Conservation (phyloP, 30 jellyfish, hydroid and myxozoan species). For the Catostylus mosaicus region DNA sequence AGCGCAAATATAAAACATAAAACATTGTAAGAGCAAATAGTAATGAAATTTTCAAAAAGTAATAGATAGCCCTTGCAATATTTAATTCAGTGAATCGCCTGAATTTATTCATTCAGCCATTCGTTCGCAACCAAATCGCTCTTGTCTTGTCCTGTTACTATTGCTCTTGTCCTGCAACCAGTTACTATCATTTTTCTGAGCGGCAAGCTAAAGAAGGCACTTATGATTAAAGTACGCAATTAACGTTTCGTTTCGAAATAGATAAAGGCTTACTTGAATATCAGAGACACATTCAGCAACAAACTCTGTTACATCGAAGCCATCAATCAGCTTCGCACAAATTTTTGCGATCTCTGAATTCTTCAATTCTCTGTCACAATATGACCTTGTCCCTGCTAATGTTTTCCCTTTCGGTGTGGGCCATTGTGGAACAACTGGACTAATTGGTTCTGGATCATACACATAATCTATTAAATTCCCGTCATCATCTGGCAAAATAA, state of each 20-base stretch:
- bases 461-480: conserved; percentile 40
- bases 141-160: too few species aligned
- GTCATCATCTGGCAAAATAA: conserved; percentile 83
- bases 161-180: too few species aligned
- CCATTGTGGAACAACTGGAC: conserved; percentile 43
- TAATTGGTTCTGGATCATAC: conserved; percentile 49
- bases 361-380: conserved; percentile 37
- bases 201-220: not conserved
- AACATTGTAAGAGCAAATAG: too few species aligned
- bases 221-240: too few species aligned
- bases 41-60: too few species aligned
- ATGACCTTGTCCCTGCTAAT: conserved; percentile 49
- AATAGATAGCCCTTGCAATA: too few species aligned
- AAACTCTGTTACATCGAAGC: conserved; percentile 38
- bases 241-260: too few species aligned
- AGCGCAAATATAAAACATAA: too few species aligned
- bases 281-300: conserved; percentile 81
- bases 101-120: too few species aligned
- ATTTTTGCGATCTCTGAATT: conserved; percentile 63
- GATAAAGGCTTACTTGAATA: conserved; percentile 62
- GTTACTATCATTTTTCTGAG: not conserved
- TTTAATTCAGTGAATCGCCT: too few species aligned
- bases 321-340: conserved; percentile 56
- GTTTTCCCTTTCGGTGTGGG: conserved; percentile 81
- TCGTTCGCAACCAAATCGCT: too few species aligned